Evolutionary conservation across 2,888 invertebrate species (phyloP).

Genomic region (Pollenia angustigena): DNA sequence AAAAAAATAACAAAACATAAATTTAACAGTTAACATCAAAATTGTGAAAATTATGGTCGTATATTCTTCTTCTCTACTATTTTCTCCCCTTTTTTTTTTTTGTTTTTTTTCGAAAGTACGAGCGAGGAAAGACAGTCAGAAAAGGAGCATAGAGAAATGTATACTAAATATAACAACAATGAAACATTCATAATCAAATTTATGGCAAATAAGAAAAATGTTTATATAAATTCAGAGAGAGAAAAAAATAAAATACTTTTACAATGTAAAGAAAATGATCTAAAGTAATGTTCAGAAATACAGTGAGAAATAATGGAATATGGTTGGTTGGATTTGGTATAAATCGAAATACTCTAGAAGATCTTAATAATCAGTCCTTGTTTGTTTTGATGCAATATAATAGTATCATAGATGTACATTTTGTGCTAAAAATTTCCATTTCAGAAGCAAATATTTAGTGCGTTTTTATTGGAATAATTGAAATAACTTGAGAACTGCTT

Average conservation of each 20-base stretch:
- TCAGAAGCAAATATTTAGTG: no score
- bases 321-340: no score
- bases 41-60: constrained; percentile 81
- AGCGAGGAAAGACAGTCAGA: constrained; percentile 11
- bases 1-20: constrained; percentile 78
- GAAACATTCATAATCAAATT: constrained; percentile 82
- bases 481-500: no score
- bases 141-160: constrained; percentile 51
- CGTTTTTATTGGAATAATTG: no score
- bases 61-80: constrained; percentile 55
- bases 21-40: constrained; percentile 82
- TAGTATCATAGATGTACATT: no score
- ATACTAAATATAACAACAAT: constrained; percentile 71
- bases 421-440: no score
- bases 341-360: no score
- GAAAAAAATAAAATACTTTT: constrained; percentile 14
- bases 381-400: no score
- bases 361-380: no score
- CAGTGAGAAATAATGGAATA: constrained; percentile 1
- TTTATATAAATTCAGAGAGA: constrained; percentile 56
- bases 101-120: not conserved
- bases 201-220: constrained; percentile 83
- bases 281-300: constrained; percentile 6
- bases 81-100: not conserved
- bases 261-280: constrained; percentile 7